Evolutionary conservation across 1,140 invertebrate species (phyloP), one percentile per base, ranked within the genome.

Genomic region (Medauroidea extradentata): DNA sequence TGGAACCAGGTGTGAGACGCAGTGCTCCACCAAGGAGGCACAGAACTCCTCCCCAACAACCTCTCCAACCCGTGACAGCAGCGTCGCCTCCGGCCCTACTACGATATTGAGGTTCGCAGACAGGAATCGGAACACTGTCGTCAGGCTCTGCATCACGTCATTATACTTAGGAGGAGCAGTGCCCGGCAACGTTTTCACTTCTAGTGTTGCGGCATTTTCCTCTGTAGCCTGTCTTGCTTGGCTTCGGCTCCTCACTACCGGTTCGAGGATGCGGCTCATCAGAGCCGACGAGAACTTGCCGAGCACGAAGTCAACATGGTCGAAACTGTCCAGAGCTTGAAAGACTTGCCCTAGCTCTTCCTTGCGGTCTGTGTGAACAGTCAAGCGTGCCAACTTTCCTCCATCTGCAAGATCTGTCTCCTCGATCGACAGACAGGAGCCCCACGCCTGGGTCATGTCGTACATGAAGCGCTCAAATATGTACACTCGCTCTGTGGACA

Each of bases 1-100:
- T 2, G 91, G 91, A 64, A 94, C 85, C 1, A 88, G 87, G 61
- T 84, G 77, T 19, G 83, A 78, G 2, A 94, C 79, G 65, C 90
- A 93, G 64, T 90, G 79, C 53, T 85, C 80, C 2, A 90, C 81
- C n/a, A 93, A 74, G 14, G 81, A 67, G 13, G 85, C 78, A 7
- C 84, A 79, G 62, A 91, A 82, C 53, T 85, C 79, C 25, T 80
- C 70, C 61, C 82, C 75, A 3, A 91, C 76, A 53, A 83, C 67
- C 8, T 77, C 71, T 0, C 85, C 85, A 38, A 93, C 73, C 56
- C 82, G 79, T 50, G 67, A 73, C 60, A 92, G 79, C 11, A 89
- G 72, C 16, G 79, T 79, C 16, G 77, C 68, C 0, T 80, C 70
- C 2, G 76, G 71, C 2, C 73, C 67, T 42, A 83, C 69, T 3